Conservation (phyloP, 2,888 invertebrate genomes). For the Blomia tropicalis region DNA sequence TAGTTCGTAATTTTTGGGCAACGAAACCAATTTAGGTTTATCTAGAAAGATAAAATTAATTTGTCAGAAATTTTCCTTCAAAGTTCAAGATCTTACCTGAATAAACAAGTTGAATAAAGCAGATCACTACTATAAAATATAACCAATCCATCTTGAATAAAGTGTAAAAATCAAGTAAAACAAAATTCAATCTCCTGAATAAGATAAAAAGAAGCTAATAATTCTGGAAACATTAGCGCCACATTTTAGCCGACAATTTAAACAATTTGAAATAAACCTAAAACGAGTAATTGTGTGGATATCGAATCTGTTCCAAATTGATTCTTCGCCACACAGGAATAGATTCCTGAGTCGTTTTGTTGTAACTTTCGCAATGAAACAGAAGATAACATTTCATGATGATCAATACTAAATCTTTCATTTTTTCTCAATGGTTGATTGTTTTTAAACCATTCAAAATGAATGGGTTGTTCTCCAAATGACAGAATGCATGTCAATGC, state of each 20-base stretch:
- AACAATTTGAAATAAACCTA: neutral
- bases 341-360: neutral
- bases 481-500: neutral
- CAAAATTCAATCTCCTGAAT: neutral
- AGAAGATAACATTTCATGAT: neutral
- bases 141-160: neutral
- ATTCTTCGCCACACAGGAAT: neutral
- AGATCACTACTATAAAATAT: neutral
- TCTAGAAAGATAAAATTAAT: neutral
- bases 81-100: neutral
- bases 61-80: neutral
- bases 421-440: neutral
- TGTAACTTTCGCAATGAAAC: neutral
- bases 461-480: neutral
- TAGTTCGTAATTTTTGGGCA: neutral
- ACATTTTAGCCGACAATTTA: neutral
- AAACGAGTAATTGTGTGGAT: neutral
- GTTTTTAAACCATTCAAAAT: neutral
- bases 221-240: neutral
- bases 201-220: neutral
- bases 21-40: neutral
- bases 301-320: neutral
- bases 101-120: neutral
- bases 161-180: neutral
- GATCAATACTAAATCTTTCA: neutral